A percentile compares a stretch with the other conserved stretches of the same genome.
Conservation (phyloP, 2,113 vertebrate species). For the Campylomormyrus tamandua region DNA sequence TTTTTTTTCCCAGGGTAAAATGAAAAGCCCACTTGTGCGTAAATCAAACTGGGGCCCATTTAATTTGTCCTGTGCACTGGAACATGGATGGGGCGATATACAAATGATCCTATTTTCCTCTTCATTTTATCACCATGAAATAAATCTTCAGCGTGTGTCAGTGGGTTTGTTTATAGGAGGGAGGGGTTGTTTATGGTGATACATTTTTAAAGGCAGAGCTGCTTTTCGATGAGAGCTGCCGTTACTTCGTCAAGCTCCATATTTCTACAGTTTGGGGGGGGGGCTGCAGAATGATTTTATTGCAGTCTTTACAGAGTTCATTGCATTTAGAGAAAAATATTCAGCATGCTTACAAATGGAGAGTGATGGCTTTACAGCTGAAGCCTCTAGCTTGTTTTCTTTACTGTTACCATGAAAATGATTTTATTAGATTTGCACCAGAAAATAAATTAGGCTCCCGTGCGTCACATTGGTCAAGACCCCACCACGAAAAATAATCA, state of each 20-base stretch:
- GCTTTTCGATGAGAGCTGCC: constrained; percentile 21
- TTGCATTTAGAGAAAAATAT: not conserved
- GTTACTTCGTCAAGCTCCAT: constrained; percentile 20
- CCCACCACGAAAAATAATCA: constrained; percentile 28
- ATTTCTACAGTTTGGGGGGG: constrained; percentile 20
- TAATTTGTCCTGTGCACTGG: constrained; percentile 21
- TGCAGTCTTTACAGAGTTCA: constrained; percentile 20
- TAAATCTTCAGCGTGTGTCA: constrained; percentile 34
- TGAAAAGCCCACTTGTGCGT: constrained; percentile 18
- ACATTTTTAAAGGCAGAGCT: constrained; percentile 7
- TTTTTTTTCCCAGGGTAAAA: constrained; percentile 1
- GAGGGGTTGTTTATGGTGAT: constrained; percentile 18
- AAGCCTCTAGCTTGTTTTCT: not conserved
- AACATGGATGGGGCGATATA: constrained; percentile 25
- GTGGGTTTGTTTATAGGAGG: constrained; percentile 25
- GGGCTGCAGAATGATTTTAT: not conserved
- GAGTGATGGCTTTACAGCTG: not conserved
- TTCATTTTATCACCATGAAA: constrained; percentile 35
- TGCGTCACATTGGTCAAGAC: constrained; percentile 2
- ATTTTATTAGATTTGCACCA: constrained; percentile 14
- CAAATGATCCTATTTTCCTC: constrained; percentile 34
- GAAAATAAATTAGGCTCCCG: constrained; percentile 20
- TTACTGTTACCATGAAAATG: constrained; percentile 8
- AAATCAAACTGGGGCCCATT: constrained; percentile 27
- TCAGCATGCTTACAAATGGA: not conserved